phyloP scores from a whole-genome alignment of 2,797 vertebrate genomes.

The Heteromormyrus szaboi region DNA sequence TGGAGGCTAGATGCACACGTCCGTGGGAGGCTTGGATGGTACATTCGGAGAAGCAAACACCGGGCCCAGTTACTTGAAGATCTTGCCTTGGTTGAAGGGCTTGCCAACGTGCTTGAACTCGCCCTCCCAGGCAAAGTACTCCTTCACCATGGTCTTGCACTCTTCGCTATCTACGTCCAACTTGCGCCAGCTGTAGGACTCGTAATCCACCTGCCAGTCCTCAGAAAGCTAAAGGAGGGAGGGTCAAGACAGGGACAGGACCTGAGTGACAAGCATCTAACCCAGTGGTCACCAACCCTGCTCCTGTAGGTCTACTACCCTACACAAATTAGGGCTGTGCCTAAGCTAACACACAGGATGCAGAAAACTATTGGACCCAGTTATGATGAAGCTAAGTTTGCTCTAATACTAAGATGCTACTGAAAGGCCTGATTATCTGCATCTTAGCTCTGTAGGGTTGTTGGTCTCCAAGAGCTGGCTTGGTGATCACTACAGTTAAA shows the following conservation, averaged over 20 bases:
- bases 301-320: neutral
- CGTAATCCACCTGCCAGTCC: conserved; percentile 91
- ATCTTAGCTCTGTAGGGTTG: neutral
- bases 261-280: neutral
- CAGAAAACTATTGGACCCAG: neutral
- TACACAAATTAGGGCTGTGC: neutral
- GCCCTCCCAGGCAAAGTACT: conserved; percentile 88
- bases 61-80: conserved; percentile 76
- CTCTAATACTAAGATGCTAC: neutral
- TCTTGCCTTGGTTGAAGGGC: conserved; percentile 80
- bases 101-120: conserved; percentile 83
- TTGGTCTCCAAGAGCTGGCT: neutral
- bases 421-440: neutral
- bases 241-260: neutral
- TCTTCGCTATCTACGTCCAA: conserved; percentile 75
- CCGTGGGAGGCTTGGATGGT: conserved; percentile 36
- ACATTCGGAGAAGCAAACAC: neutral
- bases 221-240: conserved; percentile 59
- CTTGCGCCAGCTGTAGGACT: conserved; percentile 87
- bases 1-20: neutral
- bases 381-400: neutral
- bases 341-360: too few species aligned
- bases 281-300: neutral
- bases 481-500: neutral
- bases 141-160: conserved; percentile 81